A percentile compares a stretch with the other conserved stretches of the same genome.
Evolutionary conservation across 2,888 invertebrate genomes (phyloP).

Genomic region (Dastarcus helophoroides): DNA sequence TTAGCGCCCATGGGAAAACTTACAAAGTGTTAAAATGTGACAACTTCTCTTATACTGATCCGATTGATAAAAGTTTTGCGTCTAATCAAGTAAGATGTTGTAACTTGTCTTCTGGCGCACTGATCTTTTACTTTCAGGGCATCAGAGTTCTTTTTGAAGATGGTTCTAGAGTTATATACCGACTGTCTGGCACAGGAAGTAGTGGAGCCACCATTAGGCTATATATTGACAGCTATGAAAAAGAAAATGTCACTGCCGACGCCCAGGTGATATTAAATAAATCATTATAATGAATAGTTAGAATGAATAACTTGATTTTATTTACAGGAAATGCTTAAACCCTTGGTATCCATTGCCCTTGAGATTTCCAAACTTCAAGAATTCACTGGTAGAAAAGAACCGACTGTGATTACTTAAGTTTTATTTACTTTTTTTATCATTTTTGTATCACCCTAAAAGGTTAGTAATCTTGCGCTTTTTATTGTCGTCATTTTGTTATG

Average conservation of each 20-base stretch:
- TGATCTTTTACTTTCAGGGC: slow-evolving; percentile 72
- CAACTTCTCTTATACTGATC: slow-evolving; percentile 93
- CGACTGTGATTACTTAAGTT: slow-evolving; percentile 96
- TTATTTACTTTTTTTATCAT: no score
- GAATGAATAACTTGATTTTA: no score
- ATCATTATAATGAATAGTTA: slow-evolving; percentile 4
- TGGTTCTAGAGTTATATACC: slow-evolving; percentile 85
- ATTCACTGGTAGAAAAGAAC: slow-evolving; percentile 79
- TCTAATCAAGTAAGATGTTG: slow-evolving; percentile 80
- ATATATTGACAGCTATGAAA: slow-evolving; percentile 91
- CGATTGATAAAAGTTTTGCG: slow-evolving; percentile 83
- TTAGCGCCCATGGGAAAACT: slow-evolving; percentile 47
- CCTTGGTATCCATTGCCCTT: slow-evolving; percentile 80
- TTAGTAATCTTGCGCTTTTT: no score
- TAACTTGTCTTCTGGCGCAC: no score
- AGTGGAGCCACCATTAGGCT: slow-evolving; percentile 94
- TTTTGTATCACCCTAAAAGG: no score
- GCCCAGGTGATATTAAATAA: slow-evolving; percentile 40
- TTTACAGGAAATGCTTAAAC: slow-evolving; percentile 57
- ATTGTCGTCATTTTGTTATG: no score
- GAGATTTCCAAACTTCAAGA: slow-evolving; percentile 68
- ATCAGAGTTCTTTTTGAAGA: slow-evolving; percentile 88
- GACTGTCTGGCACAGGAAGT: slow-evolving; percentile 96
- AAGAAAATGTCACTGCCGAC: slow-evolving; percentile 52
- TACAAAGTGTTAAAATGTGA: slow-evolving; percentile 75